These are phyloP conservation scores for Amia ocellicauda DNA, from an alignment of 2,113 vertebrate genomes.

Conservation along the genomic window DNA sequence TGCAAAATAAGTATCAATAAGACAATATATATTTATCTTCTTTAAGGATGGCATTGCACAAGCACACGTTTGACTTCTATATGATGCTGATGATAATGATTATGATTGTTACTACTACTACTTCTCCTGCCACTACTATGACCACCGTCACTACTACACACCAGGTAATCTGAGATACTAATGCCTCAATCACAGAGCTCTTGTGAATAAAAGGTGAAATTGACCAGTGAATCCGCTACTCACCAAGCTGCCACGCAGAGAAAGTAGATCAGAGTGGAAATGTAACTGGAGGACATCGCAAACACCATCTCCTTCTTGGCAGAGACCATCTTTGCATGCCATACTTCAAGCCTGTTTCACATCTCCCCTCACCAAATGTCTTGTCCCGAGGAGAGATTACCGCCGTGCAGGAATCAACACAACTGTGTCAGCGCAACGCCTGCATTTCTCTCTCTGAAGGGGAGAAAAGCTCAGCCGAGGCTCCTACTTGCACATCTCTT, in stretches of 20 bases:
- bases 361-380: constrained; percentile 66
- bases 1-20: constrained; percentile 47
- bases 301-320: constrained; percentile 83
- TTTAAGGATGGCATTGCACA: no score
- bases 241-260: constrained; percentile 85
- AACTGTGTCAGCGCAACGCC: constrained; percentile 27
- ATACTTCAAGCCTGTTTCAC: constrained; percentile 85
- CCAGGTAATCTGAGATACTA: constrained; percentile 1
- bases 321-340: constrained; percentile 91
- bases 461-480: constrained; percentile 16
- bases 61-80: neutral
- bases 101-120: no score
- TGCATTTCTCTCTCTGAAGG: constrained; percentile 28
- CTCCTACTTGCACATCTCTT: constrained; percentile 33
- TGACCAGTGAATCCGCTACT: constrained; percentile 50
- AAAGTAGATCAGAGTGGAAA: constrained; percentile 78
- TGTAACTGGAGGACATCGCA: constrained; percentile 69
- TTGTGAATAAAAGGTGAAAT: constrained; percentile 9
- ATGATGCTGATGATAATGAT: neutral
- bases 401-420: constrained; percentile 31
- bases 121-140: neutral
- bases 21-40: constrained; percentile 14
- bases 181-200: neutral
- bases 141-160: no score
- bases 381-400: constrained; percentile 61